phyloP scores from a whole-genome alignment of 2,113 vertebrate genomes.

The Microtus pennsylvanicus region DNA sequence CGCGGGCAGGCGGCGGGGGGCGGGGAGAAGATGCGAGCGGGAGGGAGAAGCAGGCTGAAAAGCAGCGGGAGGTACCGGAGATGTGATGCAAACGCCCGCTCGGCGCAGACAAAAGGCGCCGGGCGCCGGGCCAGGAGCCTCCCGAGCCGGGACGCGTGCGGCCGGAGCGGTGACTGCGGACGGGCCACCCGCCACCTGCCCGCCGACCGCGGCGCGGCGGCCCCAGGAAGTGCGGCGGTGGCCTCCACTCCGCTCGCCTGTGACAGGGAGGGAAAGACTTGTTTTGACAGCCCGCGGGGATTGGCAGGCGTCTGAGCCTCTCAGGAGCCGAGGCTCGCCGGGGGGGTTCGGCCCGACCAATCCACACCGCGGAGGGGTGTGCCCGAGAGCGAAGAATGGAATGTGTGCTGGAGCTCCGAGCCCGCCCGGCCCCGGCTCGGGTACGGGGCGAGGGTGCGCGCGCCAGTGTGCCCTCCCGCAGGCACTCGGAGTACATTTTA shows the following conservation, averaged over 20 bases:
- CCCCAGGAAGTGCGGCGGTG: conserved; percentile 56
- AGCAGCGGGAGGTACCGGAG: conserved; percentile 51
- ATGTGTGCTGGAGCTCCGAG: conserved; percentile 50
- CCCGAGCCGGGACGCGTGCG: conserved; percentile 27
- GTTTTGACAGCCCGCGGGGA: conserved; percentile 85
- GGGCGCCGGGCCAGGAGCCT: conserved; percentile 15
- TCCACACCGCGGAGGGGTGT: conserved; percentile 75
- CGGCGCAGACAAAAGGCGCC: conserved; percentile 69
- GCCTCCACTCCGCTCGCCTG: conserved; percentile 70
- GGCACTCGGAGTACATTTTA: not conserved
- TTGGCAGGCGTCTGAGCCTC: conserved; percentile 75
- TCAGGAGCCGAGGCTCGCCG: conserved; percentile 45
- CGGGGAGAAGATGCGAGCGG: not conserved
- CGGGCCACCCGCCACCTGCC: conserved; percentile 70
- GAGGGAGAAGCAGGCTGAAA: not conserved
- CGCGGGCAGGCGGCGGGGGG: not conserved
- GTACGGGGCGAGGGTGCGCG: not conserved
- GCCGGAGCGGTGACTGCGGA: not conserved
- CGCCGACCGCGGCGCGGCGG: not conserved
- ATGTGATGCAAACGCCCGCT: conserved; percentile 34
- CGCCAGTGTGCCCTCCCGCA: not conserved
- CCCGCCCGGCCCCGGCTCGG: not conserved
- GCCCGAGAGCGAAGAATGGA: conserved; percentile 73
- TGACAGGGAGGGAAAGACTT: conserved; percentile 82
- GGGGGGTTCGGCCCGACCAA: conserved; percentile 71